Evolutionary conservation across 2,113 vertebrate genomes (phyloP), one percentile per base, ranked within the genome.

Genomic region (Myotis yumanensis): DNA sequence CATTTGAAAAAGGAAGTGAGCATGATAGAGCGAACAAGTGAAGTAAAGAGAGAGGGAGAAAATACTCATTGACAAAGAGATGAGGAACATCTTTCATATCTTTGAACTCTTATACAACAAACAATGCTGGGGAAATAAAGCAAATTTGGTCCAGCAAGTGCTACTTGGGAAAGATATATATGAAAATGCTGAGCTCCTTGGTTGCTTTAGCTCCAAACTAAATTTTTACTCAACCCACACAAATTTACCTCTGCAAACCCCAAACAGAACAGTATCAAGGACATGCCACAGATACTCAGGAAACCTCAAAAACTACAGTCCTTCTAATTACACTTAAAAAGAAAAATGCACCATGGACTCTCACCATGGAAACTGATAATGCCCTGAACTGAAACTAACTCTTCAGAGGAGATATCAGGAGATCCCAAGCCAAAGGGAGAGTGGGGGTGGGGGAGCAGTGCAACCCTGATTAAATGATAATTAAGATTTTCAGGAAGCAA

Each of bases 221-320:
- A 43, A 89, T 64, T 75, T 89, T 91, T 46, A 73, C 22, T 83
- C 87, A 87, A 25, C 22, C 68, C 69, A 86, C 28, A 66, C 32
- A 95, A 76, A 93, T 89, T 77, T 89, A 83, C 17, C 52, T 52
- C n/a, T 91, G 73, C 43, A 87, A 43, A 62, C 7, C 43, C 30
- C 15, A 37, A 87, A 76, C 28, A 86, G 75, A 90, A 75, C 57
- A 59, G 35, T 79, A 84, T 23, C 89, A 90, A 92, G 46, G 59
- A 86, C 62, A 77, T 37, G 35, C 32, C 81, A 83, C 15, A 92
- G 79, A 62, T 69, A 89, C 15, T 62, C 48, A 82, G 73, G 62
- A 93, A 95, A 88, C 40, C n/a, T 81, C 75, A 85, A 93, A 91
- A 82, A 81, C 23, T 59, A 90, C 17, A 75, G 11, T 71, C 59